Evolutionary conservation across 2,888 invertebrate genomes (phyloP), one percentile per base, ranked within the genome.

Genomic region (Deladenus siricidicola): DNA sequence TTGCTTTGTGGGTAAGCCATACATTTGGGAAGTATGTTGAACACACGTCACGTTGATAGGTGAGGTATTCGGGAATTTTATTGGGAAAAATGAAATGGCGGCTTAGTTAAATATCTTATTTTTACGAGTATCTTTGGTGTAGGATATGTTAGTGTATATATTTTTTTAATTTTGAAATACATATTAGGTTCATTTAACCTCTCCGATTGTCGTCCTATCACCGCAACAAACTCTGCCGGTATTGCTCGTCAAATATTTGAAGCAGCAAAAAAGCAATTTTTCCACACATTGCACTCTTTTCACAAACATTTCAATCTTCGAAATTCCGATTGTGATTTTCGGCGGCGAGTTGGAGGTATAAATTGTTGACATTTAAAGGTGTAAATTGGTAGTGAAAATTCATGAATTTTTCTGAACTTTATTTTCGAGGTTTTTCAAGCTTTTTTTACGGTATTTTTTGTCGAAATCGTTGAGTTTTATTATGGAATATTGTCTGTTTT

Each of bases 261-360:
- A 67, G 47, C 63, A 58, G 42, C 58, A 43, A 45, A 23, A 30
- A 24, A 52, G 19, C 19, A 44, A 60, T 8, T 69, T 68, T 49
- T 62, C 67, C 1, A 64, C 67, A 4, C 34, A 29, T 6, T 59
- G 60, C 69, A 82, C 84, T 45, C 81, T 89, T 54, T 84, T 85
- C 77, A 88, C 88, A 23, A 89, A 89, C 80, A 84, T 88, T 60
- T 87, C 88, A 29, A 83, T 84, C 43, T 85, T 88, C 69, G 82
- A 83, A 69, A 83, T 88, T 65, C 87, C 88, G 34, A 80, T 89
- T 64, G 79, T 86, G 54, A 85, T 86, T 75, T 88, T 88, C 78
- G 55, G 86, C 78, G 88, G 88, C 50, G 85, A 85, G 78, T 80
- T 88, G 59, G 77, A 78, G 74, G 81, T 73, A 82, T n/a, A n/a